Conservation (phyloP, 2,888 invertebrate genomes). For the Plebejus argus region DNA sequence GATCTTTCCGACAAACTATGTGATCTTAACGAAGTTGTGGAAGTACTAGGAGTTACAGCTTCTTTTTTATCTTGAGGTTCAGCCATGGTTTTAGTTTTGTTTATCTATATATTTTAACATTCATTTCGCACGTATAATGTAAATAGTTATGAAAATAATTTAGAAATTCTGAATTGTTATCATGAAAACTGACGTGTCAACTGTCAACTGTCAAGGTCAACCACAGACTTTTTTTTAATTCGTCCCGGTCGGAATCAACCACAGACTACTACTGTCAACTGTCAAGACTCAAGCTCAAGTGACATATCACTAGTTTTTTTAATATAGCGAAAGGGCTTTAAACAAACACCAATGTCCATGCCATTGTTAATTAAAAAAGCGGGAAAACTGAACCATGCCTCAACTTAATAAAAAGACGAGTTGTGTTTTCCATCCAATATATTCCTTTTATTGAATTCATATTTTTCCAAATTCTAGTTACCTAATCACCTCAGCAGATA, state of each 20-base stretch:
- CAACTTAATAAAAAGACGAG: no score
- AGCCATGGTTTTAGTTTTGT: conserved; percentile 54
- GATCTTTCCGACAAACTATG: conserved; percentile 65
- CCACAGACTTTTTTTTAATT: no score
- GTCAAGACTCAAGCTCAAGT: no score
- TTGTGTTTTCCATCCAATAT: no score
- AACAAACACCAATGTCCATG: no score
- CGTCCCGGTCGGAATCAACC: no score
- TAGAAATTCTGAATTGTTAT: neutral
- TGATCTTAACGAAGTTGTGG: conserved; percentile 62
- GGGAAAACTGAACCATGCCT: no score
- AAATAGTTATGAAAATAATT: neutral
- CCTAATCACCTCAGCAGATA: no score
- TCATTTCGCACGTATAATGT: neutral
- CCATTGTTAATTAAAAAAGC: no score
- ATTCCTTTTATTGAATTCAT: no score
- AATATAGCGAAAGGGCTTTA: neutral
- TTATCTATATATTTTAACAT: conserved; percentile 5
- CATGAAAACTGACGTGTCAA: conserved; percentile 34
- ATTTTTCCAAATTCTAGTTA: no score
- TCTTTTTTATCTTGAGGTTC: conserved; percentile 59
- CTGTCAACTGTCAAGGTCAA: conserved; percentile 28
- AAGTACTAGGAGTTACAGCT: conserved; percentile 62
- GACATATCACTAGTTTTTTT: conserved; percentile 9
- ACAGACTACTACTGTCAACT: conserved; percentile 18